These are phyloP conservation scores for Picathartes gymnocephalus DNA, from an alignment of 2,113 vertebrate genomes.

Conservation along the genomic window DNA sequence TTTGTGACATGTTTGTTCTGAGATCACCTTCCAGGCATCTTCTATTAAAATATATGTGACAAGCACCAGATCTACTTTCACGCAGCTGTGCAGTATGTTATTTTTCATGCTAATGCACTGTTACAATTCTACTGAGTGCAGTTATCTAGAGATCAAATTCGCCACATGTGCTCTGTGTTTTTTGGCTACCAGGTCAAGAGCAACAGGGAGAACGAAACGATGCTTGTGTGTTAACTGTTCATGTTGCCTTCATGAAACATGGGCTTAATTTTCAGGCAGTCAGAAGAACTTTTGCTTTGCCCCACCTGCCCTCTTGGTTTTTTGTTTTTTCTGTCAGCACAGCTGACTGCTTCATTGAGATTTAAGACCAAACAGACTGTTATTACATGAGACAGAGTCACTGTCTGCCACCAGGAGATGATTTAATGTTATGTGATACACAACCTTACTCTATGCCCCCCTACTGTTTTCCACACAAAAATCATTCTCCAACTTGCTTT, in stretches of 20 bases:
- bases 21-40: conserved; percentile 61
- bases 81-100: conserved; percentile 48
- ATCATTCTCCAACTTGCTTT: conserved; percentile 29
- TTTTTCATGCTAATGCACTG: conserved; percentile 53
- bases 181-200: conserved; percentile 62
- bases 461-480: conserved; percentile 49
- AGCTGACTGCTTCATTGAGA: conserved; percentile 39
- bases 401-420: conserved; percentile 61
- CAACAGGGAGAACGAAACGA: neutral
- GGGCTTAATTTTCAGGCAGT: neutral
- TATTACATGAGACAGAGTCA: conserved; percentile 59
- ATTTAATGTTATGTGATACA: conserved; percentile 63
- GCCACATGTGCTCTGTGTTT: conserved; percentile 45
- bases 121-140: conserved; percentile 45
- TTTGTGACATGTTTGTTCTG: conserved; percentile 52
- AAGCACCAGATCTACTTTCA: conserved; percentile 57
- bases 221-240: conserved; percentile 18
- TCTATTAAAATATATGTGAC: conserved; percentile 57
- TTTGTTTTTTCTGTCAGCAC: conserved; percentile 25
- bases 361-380: conserved; percentile 30
- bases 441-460: conserved; percentile 45
- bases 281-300: neutral
- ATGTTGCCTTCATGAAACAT: neutral
- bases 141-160: conserved; percentile 50
- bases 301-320: conserved; percentile 11